Evolutionary conservation across 2,113 vertebrate species (phyloP).

Genomic region (Labrus mixtus): DNA sequence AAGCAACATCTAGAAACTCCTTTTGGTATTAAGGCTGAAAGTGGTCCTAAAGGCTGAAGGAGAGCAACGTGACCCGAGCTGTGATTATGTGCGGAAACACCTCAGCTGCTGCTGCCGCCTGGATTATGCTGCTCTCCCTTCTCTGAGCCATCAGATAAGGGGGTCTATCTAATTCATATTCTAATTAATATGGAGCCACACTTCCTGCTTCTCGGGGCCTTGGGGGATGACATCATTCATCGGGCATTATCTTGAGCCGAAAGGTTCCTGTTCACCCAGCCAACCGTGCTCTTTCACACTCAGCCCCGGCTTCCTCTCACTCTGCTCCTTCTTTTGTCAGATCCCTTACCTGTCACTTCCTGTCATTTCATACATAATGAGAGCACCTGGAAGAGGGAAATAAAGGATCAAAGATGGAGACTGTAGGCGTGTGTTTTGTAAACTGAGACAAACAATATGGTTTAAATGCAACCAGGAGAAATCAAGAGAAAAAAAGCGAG

Average conservation of each 20-base stretch:
- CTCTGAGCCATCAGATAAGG: conserved; percentile 77
- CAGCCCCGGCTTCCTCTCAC: conserved; percentile 27
- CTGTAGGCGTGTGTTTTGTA: neutral
- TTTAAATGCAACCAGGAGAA: conserved; percentile 28
- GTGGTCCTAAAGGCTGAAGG: conserved; percentile 21
- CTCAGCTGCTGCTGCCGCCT: conserved; percentile 26
- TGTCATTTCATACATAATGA: conserved; percentile 49
- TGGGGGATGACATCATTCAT: conserved; percentile 74
- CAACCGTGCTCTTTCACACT: conserved; percentile 42
- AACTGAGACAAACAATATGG: conserved; percentile 19
- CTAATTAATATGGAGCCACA: conserved; percentile 82
- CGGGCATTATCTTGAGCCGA: conserved; percentile 72
- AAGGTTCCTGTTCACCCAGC: conserved; percentile 63
- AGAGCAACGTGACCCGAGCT: conserved; percentile 46
- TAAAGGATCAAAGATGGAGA: conserved; percentile 18
- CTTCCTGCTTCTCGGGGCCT: conserved; percentile 72
- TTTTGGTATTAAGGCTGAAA: neutral
- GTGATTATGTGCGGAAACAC: conserved; percentile 30
- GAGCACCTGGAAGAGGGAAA: conserved; percentile 10
- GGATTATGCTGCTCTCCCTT: conserved; percentile 63
- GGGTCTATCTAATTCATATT: conserved; percentile 80
- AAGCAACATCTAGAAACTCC: neutral
- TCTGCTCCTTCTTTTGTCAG: conserved; percentile 47
- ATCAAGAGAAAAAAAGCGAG: conserved; percentile 22
- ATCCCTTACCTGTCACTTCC: conserved; percentile 51